Percentiles rank a stretch among this genome's conserved stretches.
Conservation (phyloP, 2,888 invertebrate genomes). For the Erebia epiphron region DNA sequence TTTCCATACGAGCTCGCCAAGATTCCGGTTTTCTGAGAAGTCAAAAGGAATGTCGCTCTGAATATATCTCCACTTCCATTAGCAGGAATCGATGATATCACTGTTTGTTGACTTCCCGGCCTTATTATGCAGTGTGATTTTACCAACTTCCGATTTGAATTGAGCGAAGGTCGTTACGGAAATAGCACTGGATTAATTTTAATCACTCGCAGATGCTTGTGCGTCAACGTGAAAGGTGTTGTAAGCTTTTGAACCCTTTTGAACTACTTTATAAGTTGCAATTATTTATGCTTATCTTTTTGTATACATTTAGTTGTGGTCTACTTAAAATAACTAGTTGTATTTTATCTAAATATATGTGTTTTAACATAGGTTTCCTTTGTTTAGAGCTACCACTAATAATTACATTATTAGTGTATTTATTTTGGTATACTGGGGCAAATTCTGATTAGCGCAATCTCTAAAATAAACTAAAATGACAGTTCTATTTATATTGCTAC, state of each 20-base stretch:
- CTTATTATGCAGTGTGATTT: slow-evolving; percentile 33
- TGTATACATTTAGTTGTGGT: no score
- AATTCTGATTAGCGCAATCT: no score
- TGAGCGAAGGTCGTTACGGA: slow-evolving; percentile 27
- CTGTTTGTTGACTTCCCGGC: slow-evolving; percentile 44
- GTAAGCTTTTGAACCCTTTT: neutral
- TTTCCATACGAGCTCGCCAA: slow-evolving; percentile 49
- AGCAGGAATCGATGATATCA: slow-evolving; percentile 51
- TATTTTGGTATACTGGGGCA: no score
- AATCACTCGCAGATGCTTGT: slow-evolving; percentile 10
- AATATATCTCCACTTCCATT: slow-evolving; percentile 49
- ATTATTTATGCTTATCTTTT: no score
- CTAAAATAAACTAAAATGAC: no score
- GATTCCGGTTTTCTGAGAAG: slow-evolving; percentile 57
- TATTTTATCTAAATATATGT: no score
- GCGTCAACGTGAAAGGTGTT: neutral
- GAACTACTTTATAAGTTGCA: neutral
- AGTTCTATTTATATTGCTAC: no score
- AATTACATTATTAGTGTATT: no score
- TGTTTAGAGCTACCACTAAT: no score
- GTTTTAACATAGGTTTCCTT: no score
- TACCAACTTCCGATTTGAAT: slow-evolving; percentile 36
- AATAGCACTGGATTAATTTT: slow-evolving; percentile 23
- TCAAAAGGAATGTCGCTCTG: slow-evolving; percentile 51
- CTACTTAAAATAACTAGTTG: no score